Evolutionary conservation across 2,797 vertebrate genomes (phyloP), one percentile per base, ranked within the genome.

Genomic region (Karalla daura): DNA sequence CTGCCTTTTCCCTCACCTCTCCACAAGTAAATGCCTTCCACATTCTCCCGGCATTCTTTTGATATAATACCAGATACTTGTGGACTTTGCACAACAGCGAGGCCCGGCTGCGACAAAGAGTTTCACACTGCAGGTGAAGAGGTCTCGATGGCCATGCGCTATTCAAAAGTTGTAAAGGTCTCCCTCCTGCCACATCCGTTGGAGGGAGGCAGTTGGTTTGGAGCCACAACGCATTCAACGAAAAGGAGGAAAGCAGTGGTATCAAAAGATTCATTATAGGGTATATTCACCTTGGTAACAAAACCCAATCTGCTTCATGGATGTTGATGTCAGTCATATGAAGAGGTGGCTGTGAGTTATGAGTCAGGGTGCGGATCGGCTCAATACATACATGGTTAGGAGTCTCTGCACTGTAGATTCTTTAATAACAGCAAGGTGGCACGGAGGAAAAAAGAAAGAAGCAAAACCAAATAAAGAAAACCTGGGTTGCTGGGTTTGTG

Each of bases 81-180:
- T 63, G 60, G 82, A 80, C 78, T 80, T 73, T 70, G 53, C 61
- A 33, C 71, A 53, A 50, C 47, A 3, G 27, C 76, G 78, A 83
- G 60, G 58, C 70, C 44, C 9, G 46, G 55, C 56, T 49, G 63
- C 18, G 24, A 80, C 85, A 89, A 90, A 88, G 85, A 81, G 63
- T 65, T n/a, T 15, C 1, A 53, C 81, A 52, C 84, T 1, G 30
- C 61, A 24, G 82, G 85, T 88, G 75, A 84, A 83, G 70, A 77
- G 60, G 77, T 83, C 83, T 65, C 47, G 51, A 68, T 63, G 61
- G 70, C 55, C 15, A 50, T 50, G 20, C 2, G 32, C 76, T 58
- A 84, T 81, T 85, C 80, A 88, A 68, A 58, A 79, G 78, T 52
- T 46, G 52, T 68, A 84, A 88, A 89, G 83, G 86, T 85, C 86